Percentiles rank a stretch among this genome's conserved stretches.
phyloP scores from a whole-genome alignment of 2,888 invertebrate genomes.

The Yponomeuta malinellus region DNA sequence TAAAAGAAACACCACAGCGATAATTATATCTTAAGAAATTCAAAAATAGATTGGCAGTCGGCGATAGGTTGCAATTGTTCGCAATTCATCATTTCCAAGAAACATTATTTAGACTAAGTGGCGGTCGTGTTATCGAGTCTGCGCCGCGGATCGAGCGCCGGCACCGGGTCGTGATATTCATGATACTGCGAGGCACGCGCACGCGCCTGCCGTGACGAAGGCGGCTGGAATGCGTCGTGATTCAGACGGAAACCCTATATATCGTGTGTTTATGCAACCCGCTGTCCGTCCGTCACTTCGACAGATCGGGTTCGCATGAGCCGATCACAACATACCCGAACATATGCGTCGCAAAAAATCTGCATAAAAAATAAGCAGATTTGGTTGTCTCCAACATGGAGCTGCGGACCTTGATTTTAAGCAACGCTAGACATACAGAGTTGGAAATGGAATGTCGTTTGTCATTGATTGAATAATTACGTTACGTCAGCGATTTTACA shows the following conservation, averaged over 20 bases:
- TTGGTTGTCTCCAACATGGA: not conserved
- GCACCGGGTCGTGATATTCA: constrained; percentile 45
- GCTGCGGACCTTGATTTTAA: constrained; percentile 3
- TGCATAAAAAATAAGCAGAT: not conserved
- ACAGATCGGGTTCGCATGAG: constrained; percentile 13
- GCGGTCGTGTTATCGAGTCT: constrained; percentile 41
- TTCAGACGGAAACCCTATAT: constrained; percentile 72
- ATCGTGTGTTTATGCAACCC: constrained; percentile 66
- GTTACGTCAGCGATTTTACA: constrained; percentile 53
- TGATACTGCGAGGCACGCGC: constrained; percentile 62
- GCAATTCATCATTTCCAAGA: constrained; percentile 47
- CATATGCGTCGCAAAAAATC: constrained; percentile 7
- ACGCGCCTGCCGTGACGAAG: constrained; percentile 65
- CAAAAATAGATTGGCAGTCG: constrained; percentile 25
- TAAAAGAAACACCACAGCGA: constrained; percentile 31
- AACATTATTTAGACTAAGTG: constrained; percentile 46
- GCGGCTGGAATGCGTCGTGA: constrained; percentile 69
- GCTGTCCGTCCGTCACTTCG: constrained; percentile 41
- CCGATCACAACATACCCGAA: not conserved
- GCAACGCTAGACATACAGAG: constrained; percentile 33
- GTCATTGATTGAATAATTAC: constrained; percentile 65
- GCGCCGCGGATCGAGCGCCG: constrained; percentile 30
- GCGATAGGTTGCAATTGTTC: constrained; percentile 31
- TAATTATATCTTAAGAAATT: constrained; percentile 54
- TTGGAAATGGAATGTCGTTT: constrained; percentile 70